A percentile compares a stretch with the other conserved stretches of the same genome.
phyloP scores from a whole-genome alignment of 2,888 invertebrate genomes.

The Pteria penguin region DNA sequence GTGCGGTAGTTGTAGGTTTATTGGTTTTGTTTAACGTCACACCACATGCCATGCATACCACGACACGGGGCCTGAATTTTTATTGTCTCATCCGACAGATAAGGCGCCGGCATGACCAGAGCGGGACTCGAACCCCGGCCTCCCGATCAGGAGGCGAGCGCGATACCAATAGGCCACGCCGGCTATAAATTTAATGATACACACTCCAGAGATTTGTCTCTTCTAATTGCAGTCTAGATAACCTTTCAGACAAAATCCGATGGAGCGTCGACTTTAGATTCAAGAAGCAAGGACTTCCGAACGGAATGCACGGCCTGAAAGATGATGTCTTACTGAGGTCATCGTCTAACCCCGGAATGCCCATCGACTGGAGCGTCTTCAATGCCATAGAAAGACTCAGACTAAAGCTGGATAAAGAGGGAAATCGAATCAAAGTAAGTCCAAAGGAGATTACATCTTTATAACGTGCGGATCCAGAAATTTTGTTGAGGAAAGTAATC shows the following conservation, averaged over 20 bases:
- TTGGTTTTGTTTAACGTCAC: too few species aligned
- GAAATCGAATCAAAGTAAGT: conserved; percentile 34
- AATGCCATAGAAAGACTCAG: conserved; percentile 33
- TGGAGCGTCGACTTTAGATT: conserved; percentile 44
- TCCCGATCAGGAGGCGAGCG: too few species aligned
- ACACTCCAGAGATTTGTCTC: too few species aligned
- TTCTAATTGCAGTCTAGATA: conserved; percentile 32
- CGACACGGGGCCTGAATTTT: too few species aligned
- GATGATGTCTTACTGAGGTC: conserved; percentile 33
- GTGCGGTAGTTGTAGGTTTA: too few species aligned
- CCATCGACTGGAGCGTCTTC: conserved; percentile 40
- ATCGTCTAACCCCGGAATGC: conserved; percentile 33
- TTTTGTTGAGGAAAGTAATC: background rate
- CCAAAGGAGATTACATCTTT: background rate
- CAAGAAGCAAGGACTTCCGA: conserved; percentile 39
- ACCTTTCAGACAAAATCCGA: conserved; percentile 30
- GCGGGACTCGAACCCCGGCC: too few species aligned
- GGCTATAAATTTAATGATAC: too few species aligned
- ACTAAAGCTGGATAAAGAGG: conserved; percentile 21
- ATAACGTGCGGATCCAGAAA: too few species aligned
- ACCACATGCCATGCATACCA: too few species aligned
- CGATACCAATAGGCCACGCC: too few species aligned
- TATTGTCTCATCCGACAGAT: too few species aligned
- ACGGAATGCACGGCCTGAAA: conserved; percentile 44
- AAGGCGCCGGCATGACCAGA: too few species aligned